Base-by-base conservation (phyloP, 1,140 invertebrate species). In the Drosophila pseudoobscura region DNA sequence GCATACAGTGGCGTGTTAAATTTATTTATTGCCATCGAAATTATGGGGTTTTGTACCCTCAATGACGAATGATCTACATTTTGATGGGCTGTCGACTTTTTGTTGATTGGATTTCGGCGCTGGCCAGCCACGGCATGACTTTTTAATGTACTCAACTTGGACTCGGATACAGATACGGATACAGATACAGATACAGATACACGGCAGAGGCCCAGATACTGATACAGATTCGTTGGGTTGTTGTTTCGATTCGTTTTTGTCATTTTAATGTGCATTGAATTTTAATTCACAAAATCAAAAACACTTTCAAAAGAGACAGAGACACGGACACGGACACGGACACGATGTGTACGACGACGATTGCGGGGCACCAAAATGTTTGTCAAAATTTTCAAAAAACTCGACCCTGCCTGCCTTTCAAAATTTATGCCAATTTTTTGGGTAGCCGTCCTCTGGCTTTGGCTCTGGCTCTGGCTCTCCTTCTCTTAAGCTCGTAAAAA, bases 61-160 rank as follows among this genome's bases (percentile, higher is more conserved):
- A 87, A 80, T 90, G 78, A 89, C 78, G 70, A 72, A 87, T 82
- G 78, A 89, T 90, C 80, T 79, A 89, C 78, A 89, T 85, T 90
- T 75, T 85, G 78, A 87, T 88, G 75, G 57, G 65, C 73, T 77
- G 56, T 44, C 76, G 52, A 24, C 47, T 39, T 49, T 53, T 63
- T 73, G 69, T 53, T 31, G 61, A 58, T 71, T 64, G 66, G 55
- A 55, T 73, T 47, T 68, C 59, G 44, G 62, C 44, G 49, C 22
- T 75, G 46, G 55, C 63, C 35, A 39, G 35, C 35, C 11, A 39
- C 62, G 75, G 53, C 75, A 87, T 80, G 78, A 76, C 65, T 84
- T 89, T 89, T 89, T 78, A 89, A 89, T 85, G 85, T 78, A 66
- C 75, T 71, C 46, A 24, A 50, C 54, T 22, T 51, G 31, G 51